Percentiles rank a stretch among this genome's conserved stretches.
Evolutionary conservation across 2,888 invertebrate genomes (phyloP).

Genomic region (Osmoderma eremita): DNA sequence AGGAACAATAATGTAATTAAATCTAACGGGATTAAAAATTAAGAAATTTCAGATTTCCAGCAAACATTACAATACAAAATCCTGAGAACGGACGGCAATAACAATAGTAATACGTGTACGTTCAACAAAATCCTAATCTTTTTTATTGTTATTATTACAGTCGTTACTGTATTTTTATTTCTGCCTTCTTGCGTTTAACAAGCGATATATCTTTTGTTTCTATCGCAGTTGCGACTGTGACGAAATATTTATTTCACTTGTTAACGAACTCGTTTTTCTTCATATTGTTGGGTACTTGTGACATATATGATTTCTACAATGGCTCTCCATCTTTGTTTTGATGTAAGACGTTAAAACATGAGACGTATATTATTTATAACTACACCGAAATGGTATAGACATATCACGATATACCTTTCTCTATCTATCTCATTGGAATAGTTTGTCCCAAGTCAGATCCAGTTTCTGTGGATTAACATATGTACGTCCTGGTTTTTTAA

Average conservation of each 20-base stretch:
- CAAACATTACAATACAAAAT: neutral
- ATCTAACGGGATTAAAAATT: no score
- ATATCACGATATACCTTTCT: no score
- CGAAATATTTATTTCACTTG: slow-evolving; percentile 14
- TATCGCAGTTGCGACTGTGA: neutral
- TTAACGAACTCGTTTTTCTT: slow-evolving; percentile 15
- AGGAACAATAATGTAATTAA: no score
- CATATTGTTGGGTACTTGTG: neutral
- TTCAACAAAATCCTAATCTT: neutral
- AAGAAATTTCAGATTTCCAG: no score
- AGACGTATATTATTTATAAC: slow-evolving; percentile 17
- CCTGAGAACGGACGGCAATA: slow-evolving; percentile 7
- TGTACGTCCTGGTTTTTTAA: no score
- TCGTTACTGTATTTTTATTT: slow-evolving; percentile 4
- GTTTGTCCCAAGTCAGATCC: no score
- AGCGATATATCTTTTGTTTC: neutral
- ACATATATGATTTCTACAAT: slow-evolving; percentile 3
- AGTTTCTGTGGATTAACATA: no score
- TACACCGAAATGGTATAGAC: neutral
- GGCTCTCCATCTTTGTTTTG: neutral
- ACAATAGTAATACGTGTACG: neutral
- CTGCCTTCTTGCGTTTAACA: slow-evolving; percentile 14
- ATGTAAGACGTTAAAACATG: slow-evolving; percentile 9
- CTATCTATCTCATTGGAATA: no score
- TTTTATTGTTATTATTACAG: slow-evolving; percentile 7